phyloP scores from a whole-genome alignment of 2,113 vertebrate species.

The Syrmaticus mikado region DNA sequence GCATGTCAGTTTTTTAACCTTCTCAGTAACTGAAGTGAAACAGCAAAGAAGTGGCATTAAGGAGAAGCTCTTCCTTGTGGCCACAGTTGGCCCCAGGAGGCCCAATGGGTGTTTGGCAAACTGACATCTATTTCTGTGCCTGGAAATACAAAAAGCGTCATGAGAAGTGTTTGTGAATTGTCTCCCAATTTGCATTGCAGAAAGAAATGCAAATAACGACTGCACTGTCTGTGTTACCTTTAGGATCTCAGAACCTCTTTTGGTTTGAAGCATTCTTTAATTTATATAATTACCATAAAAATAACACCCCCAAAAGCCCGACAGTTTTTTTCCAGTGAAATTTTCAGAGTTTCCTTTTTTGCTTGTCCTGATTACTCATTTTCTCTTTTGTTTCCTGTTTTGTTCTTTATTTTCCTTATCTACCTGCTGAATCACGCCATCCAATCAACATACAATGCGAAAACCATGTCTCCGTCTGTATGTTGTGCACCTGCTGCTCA shows the following conservation, averaged over 20 bases:
- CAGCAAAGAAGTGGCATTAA: background rate
- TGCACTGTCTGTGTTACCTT: conserved; percentile 62
- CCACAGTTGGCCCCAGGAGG: background rate
- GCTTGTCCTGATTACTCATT: conserved; percentile 82
- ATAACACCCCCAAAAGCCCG: background rate
- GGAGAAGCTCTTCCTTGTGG: background rate
- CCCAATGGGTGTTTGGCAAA: background rate
- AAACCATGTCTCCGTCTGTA: conserved; percentile 84
- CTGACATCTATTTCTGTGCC: conserved; percentile 77
- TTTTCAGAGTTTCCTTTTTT: conserved; percentile 74
- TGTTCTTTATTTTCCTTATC: conserved; percentile 79
- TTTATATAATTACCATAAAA: conserved; percentile 43
- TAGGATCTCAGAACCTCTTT: conserved; percentile 39
- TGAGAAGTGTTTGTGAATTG: conserved; percentile 70
- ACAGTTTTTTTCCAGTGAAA: conserved; percentile 46
- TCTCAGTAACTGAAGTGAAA: background rate
- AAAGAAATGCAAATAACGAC: conserved; percentile 77
- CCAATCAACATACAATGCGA: conserved; percentile 86
- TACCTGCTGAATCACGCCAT: conserved; percentile 85
- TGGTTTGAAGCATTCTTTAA: conserved; percentile 49
- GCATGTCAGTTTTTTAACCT: conserved; percentile 68
- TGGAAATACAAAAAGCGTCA: conserved; percentile 72
- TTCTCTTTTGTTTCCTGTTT: conserved; percentile 84
- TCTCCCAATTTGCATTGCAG: conserved; percentile 79
- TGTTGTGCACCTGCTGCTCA: conserved; percentile 81